Evolutionary conservation across 2,888 invertebrate genomes (phyloP).

Genomic region (Pandemis heparana): DNA sequence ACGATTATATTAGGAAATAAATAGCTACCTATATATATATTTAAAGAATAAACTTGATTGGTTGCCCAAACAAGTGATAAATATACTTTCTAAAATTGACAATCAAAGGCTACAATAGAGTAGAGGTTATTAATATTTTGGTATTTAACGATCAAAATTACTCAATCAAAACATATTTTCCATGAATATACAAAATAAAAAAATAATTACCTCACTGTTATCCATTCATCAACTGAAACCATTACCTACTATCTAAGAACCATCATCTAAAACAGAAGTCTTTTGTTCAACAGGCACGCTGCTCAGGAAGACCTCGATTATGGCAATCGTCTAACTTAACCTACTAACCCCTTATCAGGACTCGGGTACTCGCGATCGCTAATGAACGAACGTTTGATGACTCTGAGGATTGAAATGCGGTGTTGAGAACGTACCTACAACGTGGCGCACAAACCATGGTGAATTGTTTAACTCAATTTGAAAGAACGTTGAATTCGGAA

Average conservation of each 20-base stretch:
- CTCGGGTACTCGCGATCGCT: conserved; percentile 1
- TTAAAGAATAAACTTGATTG: background rate
- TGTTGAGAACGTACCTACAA: conserved; percentile 2
- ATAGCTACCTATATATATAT: background rate
- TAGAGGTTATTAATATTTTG: background rate
- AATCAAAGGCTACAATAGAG: background rate
- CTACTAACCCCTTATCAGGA: conserved; percentile 38
- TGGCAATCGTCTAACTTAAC: conserved; percentile 45
- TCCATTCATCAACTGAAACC: conserved; percentile 25
- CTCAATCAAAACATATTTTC: background rate
- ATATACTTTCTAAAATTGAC: background rate
- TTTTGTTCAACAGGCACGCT: conserved; percentile 21
- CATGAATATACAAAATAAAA: background rate
- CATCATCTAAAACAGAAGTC: conserved; percentile 23
- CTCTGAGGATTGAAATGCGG: conserved; percentile 14
- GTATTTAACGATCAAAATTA: conserved; percentile 4
- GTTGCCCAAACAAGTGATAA: background rate
- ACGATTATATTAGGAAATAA: background rate
- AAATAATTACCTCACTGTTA: background rate
- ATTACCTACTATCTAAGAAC: conserved; percentile 29
- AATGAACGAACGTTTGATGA: conserved; percentile 22
- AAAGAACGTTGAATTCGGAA: background rate
- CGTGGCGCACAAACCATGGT: background rate
- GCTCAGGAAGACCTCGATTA: conserved; percentile 43
- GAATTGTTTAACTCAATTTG: background rate